Evolutionary conservation across 2,113 vertebrate genomes (phyloP).

Genomic region (Notiomystis cincta): DNA sequence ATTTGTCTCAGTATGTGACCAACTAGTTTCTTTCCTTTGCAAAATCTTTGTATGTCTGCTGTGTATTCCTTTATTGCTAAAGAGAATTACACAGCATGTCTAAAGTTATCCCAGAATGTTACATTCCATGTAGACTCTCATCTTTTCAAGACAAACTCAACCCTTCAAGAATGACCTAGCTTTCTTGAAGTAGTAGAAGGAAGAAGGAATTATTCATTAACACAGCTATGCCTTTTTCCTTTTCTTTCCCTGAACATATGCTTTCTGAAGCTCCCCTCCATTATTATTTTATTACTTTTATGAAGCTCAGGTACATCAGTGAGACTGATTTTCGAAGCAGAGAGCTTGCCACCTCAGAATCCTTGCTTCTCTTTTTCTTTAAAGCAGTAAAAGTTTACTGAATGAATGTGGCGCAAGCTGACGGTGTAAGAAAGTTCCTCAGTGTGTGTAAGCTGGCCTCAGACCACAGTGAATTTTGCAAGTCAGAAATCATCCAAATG

Average conservation of each 20-base stretch:
- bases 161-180: background rate
- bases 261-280: background rate
- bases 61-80: background rate
- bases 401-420: background rate
- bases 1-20: background rate
- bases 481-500: background rate
- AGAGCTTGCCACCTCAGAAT: background rate
- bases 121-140: background rate
- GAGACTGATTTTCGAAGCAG: background rate
- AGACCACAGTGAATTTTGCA: background rate
- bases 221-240: background rate
- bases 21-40: background rate
- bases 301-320: background rate
- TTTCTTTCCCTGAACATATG: background rate
- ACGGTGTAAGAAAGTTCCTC: background rate
- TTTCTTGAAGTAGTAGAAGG: background rate
- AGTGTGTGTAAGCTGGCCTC: background rate
- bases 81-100: background rate
- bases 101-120: background rate
- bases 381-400: background rate
- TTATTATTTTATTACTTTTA: background rate
- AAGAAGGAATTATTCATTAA: background rate
- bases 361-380: background rate
- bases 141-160: background rate
- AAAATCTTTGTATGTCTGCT: background rate